Conservation (phyloP, 2,113 vertebrate species). For the Rhinoptilus africanus region DNA sequence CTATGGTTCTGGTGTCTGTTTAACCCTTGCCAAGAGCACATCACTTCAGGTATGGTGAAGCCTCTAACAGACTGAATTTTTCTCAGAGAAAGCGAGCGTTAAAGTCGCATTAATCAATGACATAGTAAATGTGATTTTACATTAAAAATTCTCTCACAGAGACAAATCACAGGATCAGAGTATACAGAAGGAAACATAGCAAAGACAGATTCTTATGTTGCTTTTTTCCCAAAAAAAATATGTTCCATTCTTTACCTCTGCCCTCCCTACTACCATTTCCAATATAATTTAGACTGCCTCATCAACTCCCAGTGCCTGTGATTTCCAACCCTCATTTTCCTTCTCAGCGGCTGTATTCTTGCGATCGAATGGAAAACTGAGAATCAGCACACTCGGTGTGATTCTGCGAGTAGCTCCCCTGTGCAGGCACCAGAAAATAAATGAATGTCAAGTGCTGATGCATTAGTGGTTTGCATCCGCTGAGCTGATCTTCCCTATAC, state of each 20-base stretch:
- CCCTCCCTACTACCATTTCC: not conserved
- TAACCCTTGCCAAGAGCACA: not conserved
- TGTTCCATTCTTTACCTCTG: not conserved
- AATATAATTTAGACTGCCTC: not conserved
- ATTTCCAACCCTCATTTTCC: not conserved
- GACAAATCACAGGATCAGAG: rapidly evolving
- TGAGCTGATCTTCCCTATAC: not conserved
- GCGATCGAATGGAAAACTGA: not conserved
- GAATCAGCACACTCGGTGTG: not conserved
- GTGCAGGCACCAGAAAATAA: not conserved
- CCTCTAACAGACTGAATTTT: not conserved
- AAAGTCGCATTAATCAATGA: not conserved
- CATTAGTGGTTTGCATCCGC: not conserved
- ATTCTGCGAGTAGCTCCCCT: not conserved
- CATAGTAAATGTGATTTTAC: not conserved
- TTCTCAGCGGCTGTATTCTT: not conserved
- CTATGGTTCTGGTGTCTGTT: not conserved
- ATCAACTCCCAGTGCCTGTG: not conserved
- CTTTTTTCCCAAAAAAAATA: not conserved
- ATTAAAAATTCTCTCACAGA: not conserved
- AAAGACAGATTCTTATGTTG: not conserved
- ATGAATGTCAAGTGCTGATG: not conserved
- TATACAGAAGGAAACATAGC: not conserved
- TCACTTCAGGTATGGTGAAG: not conserved
- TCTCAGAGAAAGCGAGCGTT: not conserved